A percentile compares a stretch with the other conserved stretches of the same genome.
Evolutionary conservation across 2,113 vertebrate species (phyloP).

Genomic region (Brachirus orientalis): DNA sequence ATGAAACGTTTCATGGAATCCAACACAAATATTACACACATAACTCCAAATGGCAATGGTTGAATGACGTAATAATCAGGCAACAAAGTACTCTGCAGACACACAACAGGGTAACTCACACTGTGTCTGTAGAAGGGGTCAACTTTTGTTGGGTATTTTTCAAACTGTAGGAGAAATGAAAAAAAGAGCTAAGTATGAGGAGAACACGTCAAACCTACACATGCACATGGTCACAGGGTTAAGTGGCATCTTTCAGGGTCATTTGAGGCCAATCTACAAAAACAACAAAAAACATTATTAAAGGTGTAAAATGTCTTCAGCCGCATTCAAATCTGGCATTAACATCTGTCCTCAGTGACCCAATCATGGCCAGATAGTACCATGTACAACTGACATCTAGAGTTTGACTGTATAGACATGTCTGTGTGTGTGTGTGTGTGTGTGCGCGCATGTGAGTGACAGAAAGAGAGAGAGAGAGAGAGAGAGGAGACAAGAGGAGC

Average conservation of each 20-base stretch:
- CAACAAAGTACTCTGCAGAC: slow-evolving; percentile 19
- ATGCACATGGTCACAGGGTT: neutral
- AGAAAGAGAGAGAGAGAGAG: neutral
- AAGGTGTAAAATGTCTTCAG: too few species aligned
- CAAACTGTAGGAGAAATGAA: slow-evolving; percentile 97
- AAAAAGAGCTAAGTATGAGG: slow-evolving; percentile 67
- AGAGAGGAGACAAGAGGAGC: too few species aligned
- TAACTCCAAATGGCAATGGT: neutral
- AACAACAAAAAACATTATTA: too few species aligned
- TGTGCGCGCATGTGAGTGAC: too few species aligned
- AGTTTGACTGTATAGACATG: too few species aligned
- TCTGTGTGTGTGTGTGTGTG: too few species aligned
- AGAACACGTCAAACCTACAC: slow-evolving; percentile 20
- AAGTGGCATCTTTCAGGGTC: too few species aligned
- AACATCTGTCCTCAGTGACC: too few species aligned
- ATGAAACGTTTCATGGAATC: slow-evolving; percentile 31
- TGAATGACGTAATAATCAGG: neutral
- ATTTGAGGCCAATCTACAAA: too few species aligned
- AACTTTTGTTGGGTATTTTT: slow-evolving; percentile 99
- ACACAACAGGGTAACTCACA: slow-evolving; percentile 86
- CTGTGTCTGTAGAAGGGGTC: slow-evolving; percentile 99
- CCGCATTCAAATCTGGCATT: too few species aligned
- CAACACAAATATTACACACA: slow-evolving; percentile 4
- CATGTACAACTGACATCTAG: too few species aligned
- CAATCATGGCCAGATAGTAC: too few species aligned